phyloP scores from a whole-genome alignment of 2,113 vertebrate species.

The Crotophaga sulcirostris region DNA sequence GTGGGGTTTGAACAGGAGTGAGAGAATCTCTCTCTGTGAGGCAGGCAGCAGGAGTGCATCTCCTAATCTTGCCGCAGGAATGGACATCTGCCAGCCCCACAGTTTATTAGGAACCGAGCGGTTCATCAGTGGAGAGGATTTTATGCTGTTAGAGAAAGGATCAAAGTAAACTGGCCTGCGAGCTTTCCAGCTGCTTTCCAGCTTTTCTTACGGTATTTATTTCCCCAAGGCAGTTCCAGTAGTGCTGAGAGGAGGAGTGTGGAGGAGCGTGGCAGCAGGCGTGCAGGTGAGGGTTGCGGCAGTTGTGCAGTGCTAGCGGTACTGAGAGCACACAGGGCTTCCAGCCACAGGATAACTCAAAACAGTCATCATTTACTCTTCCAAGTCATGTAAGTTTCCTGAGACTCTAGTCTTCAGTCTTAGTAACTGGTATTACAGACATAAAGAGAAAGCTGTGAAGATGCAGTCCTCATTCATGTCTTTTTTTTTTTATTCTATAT shows the following conservation, averaged over 20 bases:
- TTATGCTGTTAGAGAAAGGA: not conserved
- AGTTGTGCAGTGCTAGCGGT: not conserved
- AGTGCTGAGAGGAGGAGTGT: not conserved
- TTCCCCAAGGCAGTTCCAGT: not conserved
- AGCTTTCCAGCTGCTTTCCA: not conserved
- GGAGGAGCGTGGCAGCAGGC: no score
- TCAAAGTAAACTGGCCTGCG: not conserved
- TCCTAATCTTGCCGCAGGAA: accelerated
- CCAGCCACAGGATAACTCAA: not conserved
- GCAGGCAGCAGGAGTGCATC: not conserved
- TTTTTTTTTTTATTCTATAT: no score
- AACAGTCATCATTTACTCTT: not conserved
- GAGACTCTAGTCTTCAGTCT: not conserved
- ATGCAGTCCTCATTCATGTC: not conserved
- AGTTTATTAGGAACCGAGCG: not conserved
- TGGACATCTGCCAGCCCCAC: not conserved
- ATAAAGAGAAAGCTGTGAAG: not conserved
- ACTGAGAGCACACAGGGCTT: not conserved
- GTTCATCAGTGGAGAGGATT: not conserved
- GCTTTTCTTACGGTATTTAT: not conserved
- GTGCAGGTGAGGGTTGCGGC: no score
- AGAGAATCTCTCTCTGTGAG: not conserved
- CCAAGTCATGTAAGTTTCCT: not conserved
- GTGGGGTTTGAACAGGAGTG: not conserved
- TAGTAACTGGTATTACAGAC: not conserved